Percentiles rank a stretch among this genome's conserved stretches.
Conservation (phyloP, 2,113 vertebrate genomes). For the Scomber colias region DNA sequence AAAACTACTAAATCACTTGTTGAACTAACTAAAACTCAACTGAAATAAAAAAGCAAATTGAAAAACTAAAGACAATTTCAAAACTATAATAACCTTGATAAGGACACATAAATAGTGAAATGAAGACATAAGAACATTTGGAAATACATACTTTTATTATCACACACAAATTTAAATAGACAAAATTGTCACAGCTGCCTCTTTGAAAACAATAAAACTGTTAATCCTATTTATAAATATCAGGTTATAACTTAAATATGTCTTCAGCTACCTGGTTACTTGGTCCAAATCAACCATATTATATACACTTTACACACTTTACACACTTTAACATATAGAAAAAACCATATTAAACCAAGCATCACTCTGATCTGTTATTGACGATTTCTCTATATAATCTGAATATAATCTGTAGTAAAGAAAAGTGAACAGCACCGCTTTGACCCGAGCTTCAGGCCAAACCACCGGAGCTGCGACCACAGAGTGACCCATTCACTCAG, state of each 20-base stretch:
- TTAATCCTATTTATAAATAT: constrained; percentile 31
- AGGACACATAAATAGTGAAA: background rate
- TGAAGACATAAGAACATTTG: constrained; percentile 1
- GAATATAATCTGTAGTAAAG: background rate
- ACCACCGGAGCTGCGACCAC: background rate
- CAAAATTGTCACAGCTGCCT: constrained; percentile 77
- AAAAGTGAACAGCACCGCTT: background rate
- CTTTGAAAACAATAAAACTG: constrained; percentile 52
- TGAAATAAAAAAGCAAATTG: too few species aligned
- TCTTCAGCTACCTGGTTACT: constrained; percentile 7
- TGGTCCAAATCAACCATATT: constrained; percentile 9
- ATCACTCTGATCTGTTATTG: background rate
- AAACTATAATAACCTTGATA: too few species aligned
- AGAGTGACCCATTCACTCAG: constrained; percentile 30
- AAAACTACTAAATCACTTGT: too few species aligned
- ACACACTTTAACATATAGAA: constrained; percentile 35
- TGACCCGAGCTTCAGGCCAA: background rate
- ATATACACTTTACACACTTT: constrained; percentile 47
- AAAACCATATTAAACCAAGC: background rate
- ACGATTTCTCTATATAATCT: background rate
- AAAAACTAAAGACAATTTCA: too few species aligned
- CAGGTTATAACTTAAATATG: background rate
- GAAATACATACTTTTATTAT: constrained; percentile 68
- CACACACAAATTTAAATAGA: constrained; percentile 61
- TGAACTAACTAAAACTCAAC: too few species aligned